Percentiles rank a stretch among this genome's conserved stretches.
Evolutionary conservation across 2,888 invertebrate genomes (phyloP).

Genomic region (Limnephilus auricula): DNA sequence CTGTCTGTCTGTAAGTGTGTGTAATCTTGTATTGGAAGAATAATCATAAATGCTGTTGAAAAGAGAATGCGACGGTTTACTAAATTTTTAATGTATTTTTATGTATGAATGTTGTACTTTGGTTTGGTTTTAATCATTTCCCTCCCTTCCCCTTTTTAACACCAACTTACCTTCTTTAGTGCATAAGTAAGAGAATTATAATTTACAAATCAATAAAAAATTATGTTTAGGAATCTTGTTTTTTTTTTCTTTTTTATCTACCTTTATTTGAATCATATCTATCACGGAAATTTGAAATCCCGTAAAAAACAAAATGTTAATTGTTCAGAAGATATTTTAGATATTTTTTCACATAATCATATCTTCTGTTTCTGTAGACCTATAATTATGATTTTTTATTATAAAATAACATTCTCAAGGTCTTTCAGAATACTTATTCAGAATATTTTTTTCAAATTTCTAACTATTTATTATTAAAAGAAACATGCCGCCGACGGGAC

Average conservation of each 20-base stretch:
- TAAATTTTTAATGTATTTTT: conserved; percentile 21
- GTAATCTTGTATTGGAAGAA: neutral
- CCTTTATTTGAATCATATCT: neutral
- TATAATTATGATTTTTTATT: no score
- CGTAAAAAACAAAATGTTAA: no score
- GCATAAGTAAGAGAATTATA: conserved; percentile 28
- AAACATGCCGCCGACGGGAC: no score
- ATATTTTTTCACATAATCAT: no score
- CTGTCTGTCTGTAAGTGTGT: neutral
- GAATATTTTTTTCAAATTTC: no score
- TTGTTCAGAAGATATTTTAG: no score
- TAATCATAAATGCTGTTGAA: neutral
- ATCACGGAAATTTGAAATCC: no score
- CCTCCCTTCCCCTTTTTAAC: conserved; percentile 17
- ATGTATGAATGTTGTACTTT: neutral
- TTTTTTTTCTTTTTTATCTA: neutral
- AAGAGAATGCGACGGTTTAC: neutral
- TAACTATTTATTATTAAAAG: no score
- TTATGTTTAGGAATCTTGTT: neutral
- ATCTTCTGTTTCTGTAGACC: no score
- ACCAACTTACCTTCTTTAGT: conserved; percentile 31
- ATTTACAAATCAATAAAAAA: conserved; percentile 43
- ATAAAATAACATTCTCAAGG: no score
- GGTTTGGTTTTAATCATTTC: conserved; percentile 33
- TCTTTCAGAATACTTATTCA: no score